Base-by-base conservation (phyloP, 2,888 invertebrate genomes). In the Tuberolachnus salignus region DNA sequence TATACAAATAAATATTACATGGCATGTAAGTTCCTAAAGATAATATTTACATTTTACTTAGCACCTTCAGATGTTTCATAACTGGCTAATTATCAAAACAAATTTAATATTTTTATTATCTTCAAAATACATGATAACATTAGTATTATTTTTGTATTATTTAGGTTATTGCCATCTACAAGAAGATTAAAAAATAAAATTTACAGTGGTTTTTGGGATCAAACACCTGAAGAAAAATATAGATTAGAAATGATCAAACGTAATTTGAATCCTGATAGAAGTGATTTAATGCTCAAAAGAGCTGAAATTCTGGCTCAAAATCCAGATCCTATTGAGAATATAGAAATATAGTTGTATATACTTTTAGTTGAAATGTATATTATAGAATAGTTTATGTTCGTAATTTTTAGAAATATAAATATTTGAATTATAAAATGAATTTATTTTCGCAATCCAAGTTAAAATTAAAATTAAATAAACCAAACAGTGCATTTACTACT, bases 371-470 rank as follows among this genome's bases (percentile, higher is more conserved):
- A 26, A 13, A 19, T 21, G 44, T 57, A 55, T 73, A 44, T 64
- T 42, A 42, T 34, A 34, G 34, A 34, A 19, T 74, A 53, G 53
- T 63, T 64, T 16, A 53, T 44, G 10, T 14, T 74, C 21, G 51
- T 61, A 53, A 44, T 53, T 3, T 42, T 64, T 23, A 51, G 34
- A 21, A 44, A 11, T 53, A 23, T 21, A 49, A 23, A 59, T 59
- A 63, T 51, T 71, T n/a, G 1, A 34, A 34, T 19, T 51, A 51
- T 42, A 78, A 21, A 51, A 78, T 78, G 78, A 78, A 78, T 21
- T 49, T 59, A 59, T 78, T 78, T 69, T 78, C 78, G 42, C 78
- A 78, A 78, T 51, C 78, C 42, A 78, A 78, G 59, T 61, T 78
- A 69, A 34, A 59, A 67, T 69, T 78, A 69, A 78, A 78, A 69